A percentile compares a stretch with the other conserved stretches of the same genome.
Conservation (phyloP, 2,113 vertebrate species). For the Ameiurus melas region DNA sequence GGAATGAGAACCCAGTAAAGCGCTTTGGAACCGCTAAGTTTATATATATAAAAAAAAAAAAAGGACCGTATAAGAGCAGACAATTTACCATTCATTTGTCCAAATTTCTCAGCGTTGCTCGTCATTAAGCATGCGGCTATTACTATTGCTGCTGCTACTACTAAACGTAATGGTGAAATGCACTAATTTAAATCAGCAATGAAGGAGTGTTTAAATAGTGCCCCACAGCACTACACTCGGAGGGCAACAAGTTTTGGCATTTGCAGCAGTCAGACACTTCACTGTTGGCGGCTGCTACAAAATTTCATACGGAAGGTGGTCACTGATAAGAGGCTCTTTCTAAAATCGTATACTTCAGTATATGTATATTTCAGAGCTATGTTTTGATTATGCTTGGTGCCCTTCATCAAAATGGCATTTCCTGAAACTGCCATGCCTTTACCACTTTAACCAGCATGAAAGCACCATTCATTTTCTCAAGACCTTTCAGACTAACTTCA, state of each 20-base stretch:
- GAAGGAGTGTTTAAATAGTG: not conserved
- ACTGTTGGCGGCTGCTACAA: too few species aligned
- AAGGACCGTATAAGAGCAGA: too few species aligned
- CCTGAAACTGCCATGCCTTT: not conserved
- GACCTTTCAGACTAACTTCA: constrained; percentile 48
- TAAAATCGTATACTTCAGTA: not conserved
- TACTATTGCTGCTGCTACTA: not conserved
- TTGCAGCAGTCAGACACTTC: too few species aligned
- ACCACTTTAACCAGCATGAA: constrained; percentile 6
- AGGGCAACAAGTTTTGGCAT: too few species aligned
- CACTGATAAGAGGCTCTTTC: not conserved
- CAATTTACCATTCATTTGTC: not conserved
- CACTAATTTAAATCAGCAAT: not conserved
- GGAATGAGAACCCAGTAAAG: too few species aligned
- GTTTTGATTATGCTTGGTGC: not conserved
- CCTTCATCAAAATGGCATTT: not conserved
- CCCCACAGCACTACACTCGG: too few species aligned
- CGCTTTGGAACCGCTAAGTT: too few species aligned
- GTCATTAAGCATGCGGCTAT: not conserved
- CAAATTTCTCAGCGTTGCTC: not conserved
- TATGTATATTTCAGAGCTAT: not conserved
- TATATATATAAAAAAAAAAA: too few species aligned
- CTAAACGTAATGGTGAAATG: not conserved
- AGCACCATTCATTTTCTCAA: constrained; percentile 9
- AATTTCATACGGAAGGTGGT: too few species aligned